Conservation (phyloP, 2,888 invertebrate genomes). For the Neoascia interrupta region DNA sequence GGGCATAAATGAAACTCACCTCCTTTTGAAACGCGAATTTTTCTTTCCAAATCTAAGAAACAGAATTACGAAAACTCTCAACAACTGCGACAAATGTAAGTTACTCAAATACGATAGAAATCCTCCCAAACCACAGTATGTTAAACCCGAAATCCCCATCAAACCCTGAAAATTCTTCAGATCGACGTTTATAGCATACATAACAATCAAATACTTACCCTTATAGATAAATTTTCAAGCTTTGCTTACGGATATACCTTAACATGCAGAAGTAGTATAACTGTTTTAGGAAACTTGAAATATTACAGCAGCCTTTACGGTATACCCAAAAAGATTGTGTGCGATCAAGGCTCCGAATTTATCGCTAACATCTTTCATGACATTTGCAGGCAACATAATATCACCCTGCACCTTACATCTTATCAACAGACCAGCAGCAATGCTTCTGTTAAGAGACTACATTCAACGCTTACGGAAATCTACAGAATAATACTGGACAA, state of each 20-base stretch:
- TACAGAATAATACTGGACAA: conserved; percentile 43
- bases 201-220: conserved; percentile 13
- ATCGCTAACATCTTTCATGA: conserved; percentile 8
- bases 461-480: conserved; percentile 38
- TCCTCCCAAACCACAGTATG: neutral
- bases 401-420: conserved; percentile 14
- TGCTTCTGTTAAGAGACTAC: conserved; percentile 11
- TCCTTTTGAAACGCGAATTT: neutral
- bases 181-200: conserved; percentile 33
- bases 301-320: neutral
- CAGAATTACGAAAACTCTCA: conserved; percentile 24
- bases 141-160: conserved; percentile 3
- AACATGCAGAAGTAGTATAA: conserved; percentile 4
- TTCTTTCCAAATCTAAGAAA: neutral
- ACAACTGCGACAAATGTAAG: conserved; percentile 16
- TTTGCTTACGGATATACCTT: conserved; percentile 1
- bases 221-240: conserved; percentile 25
- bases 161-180: conserved; percentile 26
- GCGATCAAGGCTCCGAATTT: conserved; percentile 15
- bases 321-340: conserved; percentile 12
- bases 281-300: neutral
- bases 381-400: conserved; percentile 20
- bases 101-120: conserved; percentile 13
- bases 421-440: conserved; percentile 30
- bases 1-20: neutral